phyloP scores from a whole-genome alignment of 2,888 invertebrate species.

The Drosophila fulvimacula region DNA sequence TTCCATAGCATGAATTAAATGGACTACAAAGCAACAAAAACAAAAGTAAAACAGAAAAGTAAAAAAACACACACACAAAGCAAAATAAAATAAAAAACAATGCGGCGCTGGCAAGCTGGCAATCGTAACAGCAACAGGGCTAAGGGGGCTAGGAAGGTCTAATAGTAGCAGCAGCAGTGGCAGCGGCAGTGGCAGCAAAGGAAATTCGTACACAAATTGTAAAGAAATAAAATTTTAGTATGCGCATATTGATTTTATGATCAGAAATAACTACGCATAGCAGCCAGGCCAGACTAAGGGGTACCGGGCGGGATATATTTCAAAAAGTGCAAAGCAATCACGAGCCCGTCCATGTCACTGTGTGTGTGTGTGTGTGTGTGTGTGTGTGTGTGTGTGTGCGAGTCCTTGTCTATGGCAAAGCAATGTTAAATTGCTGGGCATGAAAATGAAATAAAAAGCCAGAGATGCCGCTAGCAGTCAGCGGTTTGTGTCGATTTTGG shows the following conservation, averaged over 20 bases:
- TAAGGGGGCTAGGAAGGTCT: neutral
- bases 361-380: constrained; percentile 1
- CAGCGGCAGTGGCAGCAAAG: constrained; percentile 27
- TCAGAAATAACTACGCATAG: constrained; percentile 78
- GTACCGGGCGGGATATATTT: constrained; percentile 33
- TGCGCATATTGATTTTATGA: constrained; percentile 82
- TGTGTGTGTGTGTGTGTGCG: constrained; percentile 3
- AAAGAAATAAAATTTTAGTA: constrained; percentile 81
- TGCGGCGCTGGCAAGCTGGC: constrained; percentile 49
- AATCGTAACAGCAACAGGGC: constrained; percentile 51
- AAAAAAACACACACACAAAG: constrained; percentile 8
- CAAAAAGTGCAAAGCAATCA: constrained; percentile 79
- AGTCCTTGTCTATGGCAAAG: constrained; percentile 30
- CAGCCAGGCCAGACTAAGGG: constrained; percentile 13
- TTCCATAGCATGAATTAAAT: constrained; percentile 71
- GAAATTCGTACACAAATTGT: constrained; percentile 79
- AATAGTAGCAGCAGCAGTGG: neutral
- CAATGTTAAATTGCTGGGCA: constrained; percentile 50
- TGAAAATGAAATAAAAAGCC: constrained; percentile 58
- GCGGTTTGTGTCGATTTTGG: constrained; percentile 18
- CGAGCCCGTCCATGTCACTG: constrained; percentile 39
- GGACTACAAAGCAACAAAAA: constrained; percentile 73
- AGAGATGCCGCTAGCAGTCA: constrained; percentile 33
- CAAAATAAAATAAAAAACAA: constrained; percentile 39
- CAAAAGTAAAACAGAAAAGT: constrained; percentile 26